Evolutionary conservation across 2,797 vertebrate genomes (phyloP), one percentile per base, ranked within the genome.

Genomic region (Eospalax fontanierii): DNA sequence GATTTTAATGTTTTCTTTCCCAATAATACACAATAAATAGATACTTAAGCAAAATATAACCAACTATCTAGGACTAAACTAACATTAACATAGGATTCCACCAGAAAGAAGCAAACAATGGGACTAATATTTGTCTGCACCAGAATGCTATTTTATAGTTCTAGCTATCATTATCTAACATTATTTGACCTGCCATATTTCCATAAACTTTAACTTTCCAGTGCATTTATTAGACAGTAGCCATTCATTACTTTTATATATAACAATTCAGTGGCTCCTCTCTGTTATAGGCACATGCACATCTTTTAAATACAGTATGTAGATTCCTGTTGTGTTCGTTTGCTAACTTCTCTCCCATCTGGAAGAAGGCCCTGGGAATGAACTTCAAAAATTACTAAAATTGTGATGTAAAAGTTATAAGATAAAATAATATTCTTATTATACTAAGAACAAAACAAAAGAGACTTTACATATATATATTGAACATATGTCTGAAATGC

Each of bases 21-120:
- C 0, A 22, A 14, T 87, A 46, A 50, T 76, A 46, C 1, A n/a
- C 43, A 71, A 86, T 38, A 4, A 40, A 74, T 63, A 50, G 89
- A 4, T 68, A 54, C 26, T 75, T 91, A 92, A 74, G 24, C 11
- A 74, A 93, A 92, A 90, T 79, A 21, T 70, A 92, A 35, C 46
- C 16, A 75, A 50, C 8, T 26, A 5, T n/a, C 2, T 19, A 65
- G 9, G 46, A 75, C 9, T 40, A 78, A 87, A 59, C 28, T 81
- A 76, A 87, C 4, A 8, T 46, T n/a, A 26, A 83, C 18, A 35
- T 4, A 46, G 10, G 19, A 78, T 83, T 66, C 1, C 38, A 19
- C 54, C 18, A 71, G 11, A 21, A 80, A 83, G 24, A 70, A 54
- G 16, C 76, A 90, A 89, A n/a, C 19, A 85, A 15, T 43, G 2